These are phyloP conservation scores for Canis aureus DNA, from an alignment of 2,113 vertebrate species.

Conservation along the genomic window DNA sequence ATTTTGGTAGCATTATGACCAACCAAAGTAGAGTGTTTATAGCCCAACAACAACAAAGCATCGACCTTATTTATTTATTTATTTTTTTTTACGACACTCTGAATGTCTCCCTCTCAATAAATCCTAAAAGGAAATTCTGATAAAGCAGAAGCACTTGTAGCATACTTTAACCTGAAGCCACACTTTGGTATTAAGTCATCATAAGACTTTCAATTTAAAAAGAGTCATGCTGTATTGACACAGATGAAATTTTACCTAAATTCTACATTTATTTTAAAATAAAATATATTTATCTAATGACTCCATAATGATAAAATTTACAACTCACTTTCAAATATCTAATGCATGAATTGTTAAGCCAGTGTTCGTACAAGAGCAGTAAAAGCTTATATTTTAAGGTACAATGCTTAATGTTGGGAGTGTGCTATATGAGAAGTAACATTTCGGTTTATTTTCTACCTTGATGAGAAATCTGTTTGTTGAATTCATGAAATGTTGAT, in stretches of 20 bases:
- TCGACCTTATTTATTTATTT: conserved; percentile 70
- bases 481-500: conserved; percentile 87
- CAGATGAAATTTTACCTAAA: conserved; percentile 22
- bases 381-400: conserved; percentile 56
- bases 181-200: conserved; percentile 66
- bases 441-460: conserved; percentile 88
- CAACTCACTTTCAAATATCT: conserved; percentile 26
- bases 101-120: conserved; percentile 58
- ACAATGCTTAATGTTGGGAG: conserved; percentile 78
- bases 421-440: conserved; percentile 89
- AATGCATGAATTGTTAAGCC: neutral
- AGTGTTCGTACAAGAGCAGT: neutral
- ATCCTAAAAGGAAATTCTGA: conserved; percentile 60
- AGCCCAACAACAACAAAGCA: conserved; percentile 88
- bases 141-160: conserved; percentile 51
- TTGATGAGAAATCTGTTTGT: conserved; percentile 89
- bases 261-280: neutral
- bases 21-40: conserved; percentile 88
- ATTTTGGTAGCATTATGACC: conserved; percentile 82
- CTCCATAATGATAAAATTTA: conserved; percentile 28
- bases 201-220: conserved; percentile 51
- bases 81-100: neutral
- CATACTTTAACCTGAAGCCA: conserved; percentile 41
- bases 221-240: neutral
- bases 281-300: neutral